phyloP scores from a whole-genome alignment of 2,113 vertebrate genomes.

The Chlorocebus sabaeus region DNA sequence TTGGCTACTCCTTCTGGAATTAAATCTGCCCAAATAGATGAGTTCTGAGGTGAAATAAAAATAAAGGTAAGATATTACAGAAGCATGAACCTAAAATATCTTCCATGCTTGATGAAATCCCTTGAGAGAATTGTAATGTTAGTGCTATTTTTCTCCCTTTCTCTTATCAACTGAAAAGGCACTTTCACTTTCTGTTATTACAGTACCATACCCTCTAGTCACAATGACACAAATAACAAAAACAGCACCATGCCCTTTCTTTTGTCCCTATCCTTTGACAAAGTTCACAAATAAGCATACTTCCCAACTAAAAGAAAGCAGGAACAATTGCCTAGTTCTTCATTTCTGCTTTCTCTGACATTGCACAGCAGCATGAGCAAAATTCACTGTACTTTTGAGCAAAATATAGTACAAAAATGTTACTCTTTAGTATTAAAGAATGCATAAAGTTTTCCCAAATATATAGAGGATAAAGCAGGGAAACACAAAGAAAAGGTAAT shows the following conservation, averaged over 20 bases:
- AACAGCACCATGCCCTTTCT: slow-evolving; percentile 54
- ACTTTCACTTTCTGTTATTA: slow-evolving; percentile 49
- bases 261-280: slow-evolving; percentile 43
- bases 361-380: not conserved
- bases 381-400: not conserved
- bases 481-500: not conserved
- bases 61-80: not conserved
- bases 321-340: slow-evolving; percentile 20
- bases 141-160: slow-evolving; percentile 36
- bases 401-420: not conserved
- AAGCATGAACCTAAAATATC: slow-evolving; percentile 18
- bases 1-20: not conserved
- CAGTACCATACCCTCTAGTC: slow-evolving; percentile 47
- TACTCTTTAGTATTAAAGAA: not conserved
- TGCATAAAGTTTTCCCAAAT: not conserved
- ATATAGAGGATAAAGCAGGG: not conserved
- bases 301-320: slow-evolving; percentile 15
- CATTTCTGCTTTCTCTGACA: slow-evolving; percentile 23
- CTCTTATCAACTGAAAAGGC: not conserved
- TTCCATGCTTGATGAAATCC: slow-evolving; percentile 24
- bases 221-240: slow-evolving; percentile 69
- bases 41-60: slow-evolving; percentile 39
- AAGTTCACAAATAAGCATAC: slow-evolving; percentile 43
- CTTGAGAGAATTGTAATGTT: slow-evolving; percentile 41
- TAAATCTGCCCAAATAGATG: not conserved